A percentile compares a stretch with the other conserved stretches of the same genome.
Evolutionary conservation across 1,140 invertebrate genomes (phyloP).

Genomic region (Drosophila triauraria): DNA sequence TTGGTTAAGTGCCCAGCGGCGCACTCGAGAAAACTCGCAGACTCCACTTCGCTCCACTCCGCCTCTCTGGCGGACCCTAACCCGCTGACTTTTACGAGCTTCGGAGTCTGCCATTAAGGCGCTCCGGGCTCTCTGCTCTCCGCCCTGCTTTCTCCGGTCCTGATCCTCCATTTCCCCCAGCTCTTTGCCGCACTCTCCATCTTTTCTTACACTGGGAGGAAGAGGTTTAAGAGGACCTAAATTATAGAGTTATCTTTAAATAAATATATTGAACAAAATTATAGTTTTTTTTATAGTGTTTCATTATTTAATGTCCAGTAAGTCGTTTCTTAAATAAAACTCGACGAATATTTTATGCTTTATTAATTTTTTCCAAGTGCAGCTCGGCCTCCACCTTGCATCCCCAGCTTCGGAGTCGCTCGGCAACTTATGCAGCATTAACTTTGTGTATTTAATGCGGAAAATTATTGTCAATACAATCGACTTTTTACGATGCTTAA

Average conservation of each 20-base stretch:
- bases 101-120: conserved; percentile 72
- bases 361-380: conserved; percentile 8
- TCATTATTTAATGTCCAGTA: background rate
- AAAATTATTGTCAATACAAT: conserved; percentile 76
- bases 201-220: conserved; percentile 1
- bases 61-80: conserved; percentile 17
- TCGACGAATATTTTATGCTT: background rate
- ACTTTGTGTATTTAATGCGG: conserved; percentile 76
- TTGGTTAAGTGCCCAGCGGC: conserved; percentile 74
- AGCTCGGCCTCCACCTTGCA: conserved; percentile 34
- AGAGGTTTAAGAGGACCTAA: background rate
- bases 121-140: conserved; percentile 26
- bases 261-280: background rate
- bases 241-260: background rate
- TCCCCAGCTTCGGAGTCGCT: conserved; percentile 16
- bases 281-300: too few relatives aligned
- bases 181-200: background rate
- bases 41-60: conserved; percentile 4
- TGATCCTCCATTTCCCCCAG: conserved; percentile 14
- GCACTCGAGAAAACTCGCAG: conserved; percentile 50
- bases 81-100: conserved; percentile 72
- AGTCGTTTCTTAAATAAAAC: background rate
- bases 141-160: conserved; percentile 24
- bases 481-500: conserved; percentile 72
- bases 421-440: conserved; percentile 61